Conservation (phyloP, 2,888 invertebrate species). For the Scaptomyza parva region DNA sequence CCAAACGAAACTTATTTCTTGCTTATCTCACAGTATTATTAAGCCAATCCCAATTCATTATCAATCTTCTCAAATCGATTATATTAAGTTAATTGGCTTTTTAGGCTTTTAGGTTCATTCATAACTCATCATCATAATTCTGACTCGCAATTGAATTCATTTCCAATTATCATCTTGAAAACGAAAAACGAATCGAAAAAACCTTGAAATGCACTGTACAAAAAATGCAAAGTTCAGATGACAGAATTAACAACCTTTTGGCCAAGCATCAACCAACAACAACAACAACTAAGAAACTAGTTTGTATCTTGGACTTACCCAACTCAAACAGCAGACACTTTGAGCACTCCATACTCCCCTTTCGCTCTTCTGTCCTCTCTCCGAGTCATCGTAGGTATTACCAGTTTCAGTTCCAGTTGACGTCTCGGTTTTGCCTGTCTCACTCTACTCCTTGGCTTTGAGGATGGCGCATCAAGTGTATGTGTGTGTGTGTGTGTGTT, state of each 20-base stretch:
- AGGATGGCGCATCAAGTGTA: conserved; percentile 41
- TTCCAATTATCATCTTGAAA: conserved; percentile 20
- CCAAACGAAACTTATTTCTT: conserved; percentile 4
- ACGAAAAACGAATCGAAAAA: neutral
- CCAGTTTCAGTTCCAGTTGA: conserved; percentile 52
- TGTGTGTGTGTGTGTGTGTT: conserved; percentile 12
- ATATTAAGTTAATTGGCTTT: neutral
- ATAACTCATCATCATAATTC: conserved; percentile 3
- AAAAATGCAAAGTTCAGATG: conserved; percentile 45
- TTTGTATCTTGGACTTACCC: conserved; percentile 50
- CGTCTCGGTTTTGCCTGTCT: conserved; percentile 22
- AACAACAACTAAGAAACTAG: conserved; percentile 46
- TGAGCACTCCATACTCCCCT: neutral
- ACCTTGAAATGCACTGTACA: conserved; percentile 25
- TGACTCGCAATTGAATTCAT: conserved; percentile 7
- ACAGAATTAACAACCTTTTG: conserved; percentile 51
- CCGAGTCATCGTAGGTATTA: conserved; percentile 6
- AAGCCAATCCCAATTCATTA: neutral
- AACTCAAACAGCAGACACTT: conserved; percentile 61
- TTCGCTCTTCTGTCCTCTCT: neutral
- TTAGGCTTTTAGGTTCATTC: neutral
- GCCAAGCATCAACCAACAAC: conserved; percentile 2
- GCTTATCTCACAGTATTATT: no score
- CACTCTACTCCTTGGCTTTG: conserved; percentile 37
- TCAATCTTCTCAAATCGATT: neutral